Conservation (phyloP, 2,113 vertebrate species). For the Spizaetus ornatus region DNA sequence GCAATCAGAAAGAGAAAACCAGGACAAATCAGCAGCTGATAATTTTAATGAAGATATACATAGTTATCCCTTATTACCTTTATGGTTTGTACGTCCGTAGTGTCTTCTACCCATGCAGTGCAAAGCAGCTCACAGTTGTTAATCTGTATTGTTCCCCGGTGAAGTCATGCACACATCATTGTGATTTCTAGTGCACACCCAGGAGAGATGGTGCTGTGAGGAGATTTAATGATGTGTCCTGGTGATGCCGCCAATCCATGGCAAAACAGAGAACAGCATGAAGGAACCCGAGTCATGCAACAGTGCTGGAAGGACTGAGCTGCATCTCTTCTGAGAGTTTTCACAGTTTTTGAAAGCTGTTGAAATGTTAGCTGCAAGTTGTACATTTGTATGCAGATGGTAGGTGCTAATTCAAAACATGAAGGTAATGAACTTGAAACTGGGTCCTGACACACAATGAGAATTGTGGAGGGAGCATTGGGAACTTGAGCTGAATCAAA, state of each 20-base stretch:
- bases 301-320: not conserved
- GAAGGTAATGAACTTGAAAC: not conserved
- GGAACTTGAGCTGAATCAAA: not conserved
- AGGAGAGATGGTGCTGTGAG: not conserved
- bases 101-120: not conserved
- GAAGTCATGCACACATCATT: not conserved
- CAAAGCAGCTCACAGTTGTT: not conserved
- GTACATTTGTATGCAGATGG: not conserved
- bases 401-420: not conserved
- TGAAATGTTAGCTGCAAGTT: not conserved
- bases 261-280: not conserved
- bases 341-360: not conserved
- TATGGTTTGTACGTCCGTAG: accelerated
- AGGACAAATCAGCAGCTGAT: not conserved
- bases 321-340: not conserved
- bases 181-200: not conserved
- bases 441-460: not conserved
- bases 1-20: not conserved
- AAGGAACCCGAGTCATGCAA: not conserved
- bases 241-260: not conserved
- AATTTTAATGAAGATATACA: not conserved
- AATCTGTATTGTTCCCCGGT: not conserved
- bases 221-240: not conserved
- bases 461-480: not conserved
- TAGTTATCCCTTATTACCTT: not conserved